A percentile compares a stretch with the other conserved stretches of the same genome.
Evolutionary conservation across 2,888 invertebrate genomes (phyloP).

Genomic region (Mesorhabditis belari): DNA sequence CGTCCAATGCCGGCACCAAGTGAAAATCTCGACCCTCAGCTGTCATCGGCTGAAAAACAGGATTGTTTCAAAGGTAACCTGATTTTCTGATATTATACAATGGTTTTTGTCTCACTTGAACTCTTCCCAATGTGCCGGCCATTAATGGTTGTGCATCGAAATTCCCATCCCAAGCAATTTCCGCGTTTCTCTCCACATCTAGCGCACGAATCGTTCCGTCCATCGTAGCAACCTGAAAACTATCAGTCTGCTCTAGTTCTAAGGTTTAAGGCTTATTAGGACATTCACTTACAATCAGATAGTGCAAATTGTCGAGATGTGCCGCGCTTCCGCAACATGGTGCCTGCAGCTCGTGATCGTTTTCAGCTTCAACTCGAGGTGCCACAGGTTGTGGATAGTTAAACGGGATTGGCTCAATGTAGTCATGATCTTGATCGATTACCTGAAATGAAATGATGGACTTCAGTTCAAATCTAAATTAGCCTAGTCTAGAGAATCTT

Average conservation of each 20-base stretch:
- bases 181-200: conserved; percentile 16
- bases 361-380: too few relatives aligned
- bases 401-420: too few relatives aligned
- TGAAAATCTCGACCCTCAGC: conserved; percentile 54
- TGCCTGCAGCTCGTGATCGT: too few relatives aligned
- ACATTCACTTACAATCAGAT: conserved; percentile 5
- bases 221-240: conserved; percentile 21
- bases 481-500: too few relatives aligned
- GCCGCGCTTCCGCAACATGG: conserved; percentile 5
- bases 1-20: conserved; percentile 84
- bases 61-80: neutral
- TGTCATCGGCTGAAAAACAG: conserved; percentile 9
- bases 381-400: too few relatives aligned
- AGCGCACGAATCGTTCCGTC: conserved; percentile 33
- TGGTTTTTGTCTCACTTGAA: conserved; percentile 10
- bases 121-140: conserved; percentile 17
- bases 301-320: conserved; percentile 3
- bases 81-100: neutral
- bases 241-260: neutral
- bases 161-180: conserved; percentile 16
- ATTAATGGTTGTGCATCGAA: conserved; percentile 16
- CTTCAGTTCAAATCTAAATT: too few relatives aligned
- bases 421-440: too few relatives aligned
- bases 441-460: too few relatives aligned
- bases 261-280: neutral